A percentile compares a stretch with the other conserved stretches of the same genome.
Evolutionary conservation across 2,113 vertebrate genomes (phyloP).

Genomic region (Oreochromis niloticus): DNA sequence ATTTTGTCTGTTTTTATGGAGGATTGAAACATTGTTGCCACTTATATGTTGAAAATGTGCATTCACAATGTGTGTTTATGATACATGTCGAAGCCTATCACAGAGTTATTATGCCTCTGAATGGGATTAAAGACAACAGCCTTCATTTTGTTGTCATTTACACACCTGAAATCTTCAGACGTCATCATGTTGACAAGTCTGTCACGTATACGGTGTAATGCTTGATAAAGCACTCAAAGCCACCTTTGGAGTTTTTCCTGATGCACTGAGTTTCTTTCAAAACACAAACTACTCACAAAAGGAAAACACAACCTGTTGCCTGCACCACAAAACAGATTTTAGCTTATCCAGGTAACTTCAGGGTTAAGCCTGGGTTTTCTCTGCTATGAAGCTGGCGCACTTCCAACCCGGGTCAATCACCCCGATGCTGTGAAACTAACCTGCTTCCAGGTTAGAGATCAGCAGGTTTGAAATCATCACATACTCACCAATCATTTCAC

Average conservation of each 20-base stretch:
- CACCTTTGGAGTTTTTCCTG: background rate
- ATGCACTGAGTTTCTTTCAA: background rate
- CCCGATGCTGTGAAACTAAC: background rate
- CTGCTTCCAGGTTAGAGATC: background rate
- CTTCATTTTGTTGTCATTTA: background rate
- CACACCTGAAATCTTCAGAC: background rate
- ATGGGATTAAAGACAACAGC: background rate
- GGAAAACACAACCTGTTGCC: background rate
- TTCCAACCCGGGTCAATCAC: background rate
- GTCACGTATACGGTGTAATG: background rate
- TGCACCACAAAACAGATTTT: background rate
- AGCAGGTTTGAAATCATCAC: background rate
- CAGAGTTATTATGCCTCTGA: background rate
- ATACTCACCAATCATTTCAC: background rate
- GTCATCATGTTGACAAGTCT: background rate
- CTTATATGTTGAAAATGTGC: background rate
- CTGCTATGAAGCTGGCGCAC: background rate
- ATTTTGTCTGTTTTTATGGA: background rate
- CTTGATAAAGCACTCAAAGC: background rate
- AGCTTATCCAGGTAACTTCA: background rate
- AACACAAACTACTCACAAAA: background rate
- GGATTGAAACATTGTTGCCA: background rate
- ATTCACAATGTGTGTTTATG: background rate
- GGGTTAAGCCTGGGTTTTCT: background rate
- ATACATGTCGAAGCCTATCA: background rate